Evolutionary conservation across 2,888 invertebrate species (phyloP), one percentile per base, ranked within the genome.

Genomic region (Dolomedes plantarius): DNA sequence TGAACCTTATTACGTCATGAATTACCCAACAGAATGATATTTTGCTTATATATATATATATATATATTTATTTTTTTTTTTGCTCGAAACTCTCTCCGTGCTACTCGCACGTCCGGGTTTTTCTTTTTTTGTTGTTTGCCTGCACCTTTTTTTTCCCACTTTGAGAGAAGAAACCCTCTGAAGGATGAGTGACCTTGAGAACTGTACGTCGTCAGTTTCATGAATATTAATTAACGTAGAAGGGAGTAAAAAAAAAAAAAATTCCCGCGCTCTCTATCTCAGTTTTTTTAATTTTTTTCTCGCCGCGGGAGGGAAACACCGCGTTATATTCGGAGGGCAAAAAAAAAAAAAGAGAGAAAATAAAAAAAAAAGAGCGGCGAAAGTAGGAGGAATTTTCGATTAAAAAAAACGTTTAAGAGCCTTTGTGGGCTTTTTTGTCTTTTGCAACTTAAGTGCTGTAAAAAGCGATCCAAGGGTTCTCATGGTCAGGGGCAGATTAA

Each of bases 201-300:
- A 73, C 73, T 31, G 50, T 56, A 39, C 67, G 31, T 73, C 23
- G 2, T 46, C 64, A 67, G 32, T 72, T 67, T 72, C 29, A 67
- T 73, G 80, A 80, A 80, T 80, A 80, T 80, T 80, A 80, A 80
- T 80, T 80, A 80, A 67, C 7, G 19, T 29, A 27, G 32, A 46
- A 28, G 72, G 46, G 13, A 39, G 23, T 31, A 16, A 68, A 29
- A 67, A 67, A n/a, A 65, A 11, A 67, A 71, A 46, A 46, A 16
- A 11, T 46, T 46, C 36, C 31, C 27, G 41, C 39, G 71, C 41
- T 27, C 23, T n/a, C n/a, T n/a, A n/a, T n/a, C n/a, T n/a, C n/a
- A 27, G 32, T 46, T 11, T 11, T 46, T 46, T n/a, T 11, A n/a
- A 2, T n/a, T 46, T n/a, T 1, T 13, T 6, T 46, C 46, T 46